Evolutionary conservation across 2,888 invertebrate genomes (phyloP).

Genomic region (Ptilodon capucinus): DNA sequence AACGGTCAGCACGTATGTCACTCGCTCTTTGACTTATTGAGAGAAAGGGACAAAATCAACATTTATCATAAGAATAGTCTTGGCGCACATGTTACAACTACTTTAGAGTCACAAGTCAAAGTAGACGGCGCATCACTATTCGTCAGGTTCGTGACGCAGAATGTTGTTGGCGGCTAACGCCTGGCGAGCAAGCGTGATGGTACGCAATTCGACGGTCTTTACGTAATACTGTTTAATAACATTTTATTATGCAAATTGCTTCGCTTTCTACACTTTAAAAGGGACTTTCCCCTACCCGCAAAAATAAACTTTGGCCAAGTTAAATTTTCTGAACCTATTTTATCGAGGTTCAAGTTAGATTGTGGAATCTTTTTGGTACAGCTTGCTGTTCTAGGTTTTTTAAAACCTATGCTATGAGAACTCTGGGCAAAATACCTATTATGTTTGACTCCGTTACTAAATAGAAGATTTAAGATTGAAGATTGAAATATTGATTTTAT

Average conservation of each 20-base stretch:
- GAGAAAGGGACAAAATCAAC: too few relatives aligned
- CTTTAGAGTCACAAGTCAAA: not conserved
- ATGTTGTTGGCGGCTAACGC: constrained; percentile 21
- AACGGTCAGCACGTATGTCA: too few relatives aligned
- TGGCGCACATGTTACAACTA: too few relatives aligned
- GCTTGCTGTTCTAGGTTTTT: not conserved
- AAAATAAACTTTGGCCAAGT: not conserved
- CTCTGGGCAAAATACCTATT: too few relatives aligned
- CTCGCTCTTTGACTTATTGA: too few relatives aligned
- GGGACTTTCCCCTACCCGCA: not conserved
- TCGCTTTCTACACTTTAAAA: constrained; percentile 13
- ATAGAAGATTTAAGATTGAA: too few relatives aligned
- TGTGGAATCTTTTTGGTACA: not conserved
- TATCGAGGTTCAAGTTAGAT: not conserved
- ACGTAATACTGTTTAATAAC: constrained; percentile 24
- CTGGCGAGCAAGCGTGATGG: constrained; percentile 18
- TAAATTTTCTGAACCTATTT: not conserved
- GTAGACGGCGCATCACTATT: not conserved
- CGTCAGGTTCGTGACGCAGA: constrained; percentile 27
- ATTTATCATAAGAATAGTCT: too few relatives aligned
- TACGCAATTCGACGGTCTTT: constrained; percentile 21
- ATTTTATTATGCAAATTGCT: constrained; percentile 25
- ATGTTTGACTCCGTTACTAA: too few relatives aligned
- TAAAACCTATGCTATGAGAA: too few relatives aligned
- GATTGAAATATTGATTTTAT: too few relatives aligned